phyloP scores from a whole-genome alignment of 2,797 vertebrate species.

The Myiothlypis coronata region DNA sequence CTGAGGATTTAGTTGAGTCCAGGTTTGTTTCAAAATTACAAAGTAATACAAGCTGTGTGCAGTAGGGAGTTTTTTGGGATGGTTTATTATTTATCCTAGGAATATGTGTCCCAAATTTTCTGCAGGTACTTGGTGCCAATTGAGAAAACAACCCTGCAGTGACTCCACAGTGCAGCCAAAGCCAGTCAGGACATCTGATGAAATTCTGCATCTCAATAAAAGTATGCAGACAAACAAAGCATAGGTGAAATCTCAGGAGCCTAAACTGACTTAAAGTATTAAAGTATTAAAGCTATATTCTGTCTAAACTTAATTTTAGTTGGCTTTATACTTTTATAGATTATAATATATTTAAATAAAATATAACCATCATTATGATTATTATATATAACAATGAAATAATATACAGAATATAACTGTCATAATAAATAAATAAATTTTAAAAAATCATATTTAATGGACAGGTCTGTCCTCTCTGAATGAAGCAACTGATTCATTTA shows the following conservation, averaged over 20 bases:
- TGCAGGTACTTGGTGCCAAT: background rate
- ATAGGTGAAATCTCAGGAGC: background rate
- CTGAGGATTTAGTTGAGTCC: background rate
- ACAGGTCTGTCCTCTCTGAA: background rate
- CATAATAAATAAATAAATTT: background rate
- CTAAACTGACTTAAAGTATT: background rate
- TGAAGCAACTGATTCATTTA: background rate
- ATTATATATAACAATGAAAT: background rate
- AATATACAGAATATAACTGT: background rate
- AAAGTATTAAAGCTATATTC: background rate
- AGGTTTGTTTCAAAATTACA: background rate
- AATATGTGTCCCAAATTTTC: background rate
- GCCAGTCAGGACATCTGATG: background rate
- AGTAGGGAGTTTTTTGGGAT: fast-evolving
- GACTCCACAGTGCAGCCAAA: background rate
- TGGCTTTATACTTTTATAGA: background rate
- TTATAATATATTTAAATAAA: background rate
- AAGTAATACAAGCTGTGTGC: background rate
- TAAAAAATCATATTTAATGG: background rate
- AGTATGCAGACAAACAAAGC: background rate
- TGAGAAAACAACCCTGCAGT: background rate
- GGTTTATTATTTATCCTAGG: background rate
- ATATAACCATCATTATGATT: background rate
- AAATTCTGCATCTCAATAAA: background rate
- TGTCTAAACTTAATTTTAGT: background rate